Evolutionary conservation across 2,888 invertebrate genomes (phyloP).

Genomic region (Hoplodrina ambigua): DNA sequence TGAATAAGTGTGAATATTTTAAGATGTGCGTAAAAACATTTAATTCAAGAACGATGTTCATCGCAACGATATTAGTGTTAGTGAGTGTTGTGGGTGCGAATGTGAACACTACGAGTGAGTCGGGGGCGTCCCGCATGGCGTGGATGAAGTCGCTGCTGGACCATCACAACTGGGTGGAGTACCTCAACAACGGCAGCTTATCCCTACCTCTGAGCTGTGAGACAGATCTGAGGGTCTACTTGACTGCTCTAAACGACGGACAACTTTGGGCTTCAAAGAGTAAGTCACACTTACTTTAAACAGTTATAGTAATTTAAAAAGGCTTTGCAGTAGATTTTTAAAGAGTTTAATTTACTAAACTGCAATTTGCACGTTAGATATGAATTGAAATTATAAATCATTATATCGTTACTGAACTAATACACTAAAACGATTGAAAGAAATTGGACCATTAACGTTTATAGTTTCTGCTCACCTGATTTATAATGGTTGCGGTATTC

Average conservation of each 20-base stretch:
- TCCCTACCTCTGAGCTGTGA: constrained; percentile 83
- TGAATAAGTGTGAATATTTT: constrained; percentile 29
- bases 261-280: constrained; percentile 95
- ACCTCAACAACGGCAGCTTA: constrained; percentile 86
- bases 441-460: constrained; percentile 37
- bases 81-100: constrained; percentile 84
- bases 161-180: constrained; percentile 90
- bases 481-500: constrained; percentile 57
- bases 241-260: constrained; percentile 91
- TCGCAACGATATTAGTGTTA: constrained; percentile 79
- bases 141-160: constrained; percentile 92
- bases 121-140: constrained; percentile 87
- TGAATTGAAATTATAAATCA: not conserved
- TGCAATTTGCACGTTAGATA: too few species aligned
- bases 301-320: not conserved
- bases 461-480: constrained; percentile 40
- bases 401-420: not conserved
- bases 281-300: constrained; percentile 84
- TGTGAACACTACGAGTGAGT: constrained; percentile 73
- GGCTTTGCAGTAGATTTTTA: not conserved
- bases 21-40: constrained; percentile 63
- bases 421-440: not conserved
- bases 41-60: constrained; percentile 74
- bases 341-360: not conserved
- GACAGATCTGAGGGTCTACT: constrained; percentile 90